Base-by-base conservation (phyloP, 1,140 invertebrate genomes). In the Scaptodrosophila lebanonensis region DNA sequence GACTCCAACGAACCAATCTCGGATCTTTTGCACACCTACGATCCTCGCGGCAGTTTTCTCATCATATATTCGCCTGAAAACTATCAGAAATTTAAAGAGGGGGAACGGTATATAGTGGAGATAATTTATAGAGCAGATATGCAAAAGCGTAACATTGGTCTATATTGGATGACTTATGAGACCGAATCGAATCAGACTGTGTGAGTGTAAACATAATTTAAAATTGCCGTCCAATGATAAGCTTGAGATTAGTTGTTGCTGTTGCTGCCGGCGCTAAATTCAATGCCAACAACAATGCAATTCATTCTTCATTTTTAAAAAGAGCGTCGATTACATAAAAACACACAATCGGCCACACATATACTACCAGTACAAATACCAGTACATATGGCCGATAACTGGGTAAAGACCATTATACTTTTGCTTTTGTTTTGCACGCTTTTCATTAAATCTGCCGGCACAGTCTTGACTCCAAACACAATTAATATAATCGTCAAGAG, bases 141-240 rank as follows among this genome's bases (percentile, higher is more conserved):
- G 20, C 48, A 56, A 1, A 63, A 68, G 2, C 66, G 86, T 2
- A 84, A 87, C 56, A 87, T 87, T 6, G 92, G 93, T 22, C 90
- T 93, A 61, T 93, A 93, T 68, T 88, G 88, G 25, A 90, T 90
- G 72, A 87, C 85, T 22, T 92, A 92, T 50, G 53, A 17, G 9
- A 68, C 86, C 16, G 47, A 59, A 13, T 11, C 15, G 5, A 84
- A 84, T 60, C 16, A 43, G 2, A 82, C 70, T 22, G 60, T 71
- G 84, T 86, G 42, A 84, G 84, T 72, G 17, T 16, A 6, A 25
- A 8, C 22, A 25, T 25, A 4, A 25, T 25, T n/a, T n/a, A n/a
- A n/a, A n/a, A n/a, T n/a, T n/a, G 22, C 22, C 3, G 22, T 25
- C 3, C 22, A 18, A 20, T 6, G 4, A 18, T 15, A 0, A 11